Evolutionary conservation across 1,140 invertebrate species (phyloP).

Genomic region (Odontomachus brunneus): DNA sequence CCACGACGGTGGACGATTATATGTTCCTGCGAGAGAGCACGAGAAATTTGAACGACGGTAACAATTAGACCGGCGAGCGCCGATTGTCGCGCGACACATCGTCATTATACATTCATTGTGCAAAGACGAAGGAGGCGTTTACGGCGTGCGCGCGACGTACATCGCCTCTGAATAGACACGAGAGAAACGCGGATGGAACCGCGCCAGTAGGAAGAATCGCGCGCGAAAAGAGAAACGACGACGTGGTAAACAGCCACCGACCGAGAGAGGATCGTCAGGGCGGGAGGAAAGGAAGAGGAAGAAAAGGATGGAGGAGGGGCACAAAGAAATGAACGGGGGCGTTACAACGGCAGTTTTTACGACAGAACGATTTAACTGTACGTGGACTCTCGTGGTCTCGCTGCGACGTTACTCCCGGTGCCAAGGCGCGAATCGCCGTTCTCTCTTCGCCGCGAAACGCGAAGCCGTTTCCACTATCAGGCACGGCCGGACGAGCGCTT

Average conservation of each 20-base stretch:
- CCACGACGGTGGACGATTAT: not conserved
- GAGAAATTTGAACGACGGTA: constrained; percentile 34
- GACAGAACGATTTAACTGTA: constrained; percentile 75
- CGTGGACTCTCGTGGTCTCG: constrained; percentile 67
- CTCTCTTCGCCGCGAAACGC: constrained; percentile 61
- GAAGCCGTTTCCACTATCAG: constrained; percentile 74
- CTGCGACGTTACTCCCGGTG: constrained; percentile 58
- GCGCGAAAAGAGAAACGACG: constrained; percentile 71
- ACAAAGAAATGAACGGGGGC: constrained; percentile 26
- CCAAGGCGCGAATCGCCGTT: constrained; percentile 66
- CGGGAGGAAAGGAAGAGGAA: not conserved
- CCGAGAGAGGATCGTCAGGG: no score
- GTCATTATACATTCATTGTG: constrained; percentile 42
- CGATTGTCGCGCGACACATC: not conserved
- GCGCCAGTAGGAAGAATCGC: constrained; percentile 70
- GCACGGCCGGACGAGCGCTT: constrained; percentile 56
- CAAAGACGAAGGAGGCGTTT: constrained; percentile 22
- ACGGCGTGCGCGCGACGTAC: not conserved
- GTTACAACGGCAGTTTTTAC: constrained; percentile 74
- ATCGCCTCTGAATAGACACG: constrained; percentile 14
- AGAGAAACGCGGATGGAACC: constrained; percentile 65
- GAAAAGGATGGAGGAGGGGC: not conserved
- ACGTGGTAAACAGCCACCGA: constrained; percentile 49
- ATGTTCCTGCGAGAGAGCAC: not conserved
- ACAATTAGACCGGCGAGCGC: constrained; percentile 3